Evolutionary conservation across 2,888 invertebrate genomes (phyloP), one percentile per base, ranked within the genome.

Genomic region (Stenotaenia linearis): DNA sequence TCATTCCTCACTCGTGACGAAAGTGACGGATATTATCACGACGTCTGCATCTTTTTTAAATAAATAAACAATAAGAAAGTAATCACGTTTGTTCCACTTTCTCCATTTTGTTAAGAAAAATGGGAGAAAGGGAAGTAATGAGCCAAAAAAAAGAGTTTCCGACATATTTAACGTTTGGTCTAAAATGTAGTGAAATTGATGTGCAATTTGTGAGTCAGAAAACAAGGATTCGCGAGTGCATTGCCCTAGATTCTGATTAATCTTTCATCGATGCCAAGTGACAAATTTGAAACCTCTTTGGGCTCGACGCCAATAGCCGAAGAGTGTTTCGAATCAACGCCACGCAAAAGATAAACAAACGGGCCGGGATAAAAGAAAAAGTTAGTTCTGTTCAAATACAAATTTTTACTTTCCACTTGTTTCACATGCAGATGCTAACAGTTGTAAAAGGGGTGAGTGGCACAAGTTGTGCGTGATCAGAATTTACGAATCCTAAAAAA

Each of bases 401-500:
- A 28, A 25, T 15, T 69, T 69, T 69, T 25, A 69, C 69, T 69
- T 69, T 69, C 15, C 69, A 69, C 69, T 69, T 69, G 69, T 15
- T 69, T 69, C 69, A 69, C 69, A 69, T 69, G 69, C 69, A 69
- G 69, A 69, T 25, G 69, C 28, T 69, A 69, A 69, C 69, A 69
- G 69, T 69, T 69, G 69, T 69, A 69, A 69, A 69, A 69, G 69
- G 69, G 69, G 69, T 69, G 69, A 69, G 69, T 69, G 69, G 69
- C 69, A 69, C 69, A 69, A 69, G 25, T 69, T 28, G 69, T 28
- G 28, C 69, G 69, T 69, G 69, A 69, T 28, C 69, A 69, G 69
- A 23, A 69, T 69, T 28, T 23, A 12, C 23, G 25, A 28, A 25
- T 69, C 25, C 1, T n/a, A 69, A 28, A 69, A 69, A 69, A 69